Base-by-base conservation (phyloP, 2,113 vertebrate species). In the Uria aalge region DNA sequence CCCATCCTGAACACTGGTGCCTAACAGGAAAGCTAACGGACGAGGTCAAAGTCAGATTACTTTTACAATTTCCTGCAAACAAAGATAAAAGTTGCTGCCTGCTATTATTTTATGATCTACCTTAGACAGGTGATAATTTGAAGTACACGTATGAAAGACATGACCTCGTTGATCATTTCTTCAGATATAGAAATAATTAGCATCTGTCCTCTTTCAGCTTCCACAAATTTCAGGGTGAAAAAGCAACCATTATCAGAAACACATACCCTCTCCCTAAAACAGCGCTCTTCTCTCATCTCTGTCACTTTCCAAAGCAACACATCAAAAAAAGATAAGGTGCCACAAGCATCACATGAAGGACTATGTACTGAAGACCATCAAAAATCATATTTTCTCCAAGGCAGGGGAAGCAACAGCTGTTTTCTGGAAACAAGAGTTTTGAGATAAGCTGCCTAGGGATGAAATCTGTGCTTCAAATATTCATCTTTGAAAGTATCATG, bases 181-280 rank as follows among this genome's bases (percentile, higher is more conserved):
- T 87, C 32, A 53, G 43, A 83, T 63, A 81, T 0, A 1, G n/a
- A 83, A 76, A 90, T 53, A 67, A 32, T n/a, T 52, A 15, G 75
- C 67, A 63, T 57, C 64, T 96, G 85, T 40, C 67, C 94, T 67
- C 62, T 34, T 96, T 96, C 92, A 98, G 81, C 36, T 92, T 73
- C 79, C 40, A n/a, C 50, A 89, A 85, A 36, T 47, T 88, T 78
- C 82, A 79, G 22, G 66, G 41, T 52, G 59, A 90, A 69, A 7
- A 48, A 75, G 23, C 18, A 79, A 73, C 86, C 88, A 40, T 52
- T n/a, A 81, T 38, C 55, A 79, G 27, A 74, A 93, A 55, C 1
- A 3, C 62, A 30, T 11, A 43, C 8, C 34, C 56, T 30, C 79
- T 77, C 69, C 45, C n/a, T 15, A 26, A 34, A 78, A 32, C 30